Evolutionary conservation across 1,140 invertebrate genomes (phyloP), one percentile per base, ranked within the genome.

Genomic region (Lysiphlebus fabarum): DNA sequence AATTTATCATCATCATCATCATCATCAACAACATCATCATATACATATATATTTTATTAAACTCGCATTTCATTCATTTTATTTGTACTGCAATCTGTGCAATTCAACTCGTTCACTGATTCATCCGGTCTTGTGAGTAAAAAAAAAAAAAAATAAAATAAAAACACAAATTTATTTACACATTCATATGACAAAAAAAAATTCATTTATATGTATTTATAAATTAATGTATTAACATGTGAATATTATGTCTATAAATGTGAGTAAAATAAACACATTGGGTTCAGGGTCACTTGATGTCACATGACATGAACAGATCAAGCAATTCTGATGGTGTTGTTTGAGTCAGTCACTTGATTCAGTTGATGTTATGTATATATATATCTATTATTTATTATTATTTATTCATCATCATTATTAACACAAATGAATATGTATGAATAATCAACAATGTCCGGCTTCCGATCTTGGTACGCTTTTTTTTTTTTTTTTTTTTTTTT

Each of bases 71-170:
- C 49, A 51, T 51, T 51, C 49, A 51, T 51, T 51, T 49, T 49
- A 51, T 51, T 51, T 51, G 37, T 17, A 17, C 42, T n/a, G 58
- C 58, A 60, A 55, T 56, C 49, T 51, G 49, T 51, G 49, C 49
- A 17, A 17, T 51, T 51, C 49, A 51, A 17, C 36, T 51, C 49
- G 50, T 9, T 53, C 56, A 37, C 58, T 62, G 56, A 58, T 58
- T 62, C 61, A 51, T 51, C 58, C 56, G 17, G 43, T 42, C 37
- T 50, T 56, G 36, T 56, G 62, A 41, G 48, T 34, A 40, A 36
- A 34, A 51, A 38, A 51, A 34, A 51, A 33, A 51, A 7, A 49
- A 17, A 34, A 8, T 36, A 17, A n/a, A n/a, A n/a, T n/a, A 49
- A 17, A 36, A 34, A 49, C 4, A 49, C 14, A 41, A n/a, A 41